phyloP scores from a whole-genome alignment of 2,797 vertebrate species.

The Chaunax sp. region DNA sequence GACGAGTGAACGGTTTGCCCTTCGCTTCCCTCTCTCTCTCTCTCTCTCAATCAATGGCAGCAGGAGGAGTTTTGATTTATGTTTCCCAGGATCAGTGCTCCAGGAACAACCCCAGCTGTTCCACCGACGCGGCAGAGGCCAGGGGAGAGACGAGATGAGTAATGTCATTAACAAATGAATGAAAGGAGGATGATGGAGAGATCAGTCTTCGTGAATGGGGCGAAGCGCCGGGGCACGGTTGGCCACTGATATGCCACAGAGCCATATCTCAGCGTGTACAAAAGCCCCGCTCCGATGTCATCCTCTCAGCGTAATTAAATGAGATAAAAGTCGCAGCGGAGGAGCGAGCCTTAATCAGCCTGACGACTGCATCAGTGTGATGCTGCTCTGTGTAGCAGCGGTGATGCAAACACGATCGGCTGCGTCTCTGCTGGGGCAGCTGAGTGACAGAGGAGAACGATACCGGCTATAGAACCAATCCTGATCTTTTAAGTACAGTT shows the following conservation, averaged over 20 bases:
- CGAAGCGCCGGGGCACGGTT: slow-evolving; percentile 7
- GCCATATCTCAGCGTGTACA: slow-evolving; percentile 59
- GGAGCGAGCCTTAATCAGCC: slow-evolving; percentile 39
- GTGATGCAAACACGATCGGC: slow-evolving; percentile 36
- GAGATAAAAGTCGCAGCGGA: slow-evolving; percentile 53
- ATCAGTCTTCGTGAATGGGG: slow-evolving; percentile 22
- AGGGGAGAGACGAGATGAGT: slow-evolving; percentile 40
- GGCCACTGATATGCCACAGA: slow-evolving; percentile 53
- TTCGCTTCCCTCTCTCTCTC: slow-evolving; percentile 23
- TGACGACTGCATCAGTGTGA: slow-evolving; percentile 12
- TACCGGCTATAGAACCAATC: neutral
- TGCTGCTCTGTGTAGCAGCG: slow-evolving; percentile 1
- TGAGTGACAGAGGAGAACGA: slow-evolving; percentile 13
- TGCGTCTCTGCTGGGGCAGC: slow-evolving; percentile 27
- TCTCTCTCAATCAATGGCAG: slow-evolving; percentile 17
- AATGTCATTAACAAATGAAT: slow-evolving; percentile 72
- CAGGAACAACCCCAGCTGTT: slow-evolving; percentile 70
- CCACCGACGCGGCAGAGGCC: slow-evolving; percentile 50
- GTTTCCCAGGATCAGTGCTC: slow-evolving; percentile 54
- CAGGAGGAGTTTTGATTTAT: slow-evolving; percentile 64
- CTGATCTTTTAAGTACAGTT: neutral
- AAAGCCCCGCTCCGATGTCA: slow-evolving; percentile 66
- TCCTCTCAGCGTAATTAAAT: slow-evolving; percentile 73
- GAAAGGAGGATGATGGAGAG: slow-evolving; percentile 52
- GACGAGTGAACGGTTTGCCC: slow-evolving; percentile 17